A percentile compares a stretch with the other conserved stretches of the same genome.
These are phyloP conservation scores for Gouania willdenowi DNA, from an alignment of 2,797 vertebrate genomes.

Conservation along the genomic window DNA sequence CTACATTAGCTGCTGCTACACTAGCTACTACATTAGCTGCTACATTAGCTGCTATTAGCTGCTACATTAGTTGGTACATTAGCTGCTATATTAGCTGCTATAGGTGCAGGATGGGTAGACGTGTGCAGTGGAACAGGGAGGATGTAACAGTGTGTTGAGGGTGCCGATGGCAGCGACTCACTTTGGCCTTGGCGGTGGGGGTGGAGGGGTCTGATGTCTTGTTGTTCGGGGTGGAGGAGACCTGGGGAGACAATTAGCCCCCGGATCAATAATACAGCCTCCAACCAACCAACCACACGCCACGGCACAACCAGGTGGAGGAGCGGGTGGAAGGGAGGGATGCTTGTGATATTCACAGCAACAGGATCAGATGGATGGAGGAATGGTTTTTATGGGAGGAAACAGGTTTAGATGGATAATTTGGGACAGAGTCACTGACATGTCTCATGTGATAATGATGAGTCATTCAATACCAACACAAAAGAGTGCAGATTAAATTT, in stretches of 20 bases:
- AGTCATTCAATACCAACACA: slow-evolving; percentile 1
- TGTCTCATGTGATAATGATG: neutral
- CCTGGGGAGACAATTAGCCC: slow-evolving; percentile 73
- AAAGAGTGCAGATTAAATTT: neutral
- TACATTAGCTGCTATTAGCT: too few species aligned
- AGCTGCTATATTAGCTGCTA: too few species aligned
- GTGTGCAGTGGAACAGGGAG: slow-evolving; percentile 9
- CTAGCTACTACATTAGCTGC: too few species aligned
- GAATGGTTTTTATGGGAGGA: neutral
- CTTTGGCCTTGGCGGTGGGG: slow-evolving; percentile 73
- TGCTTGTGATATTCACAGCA: neutral
- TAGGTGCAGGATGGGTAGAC: slow-evolving; percentile 14
- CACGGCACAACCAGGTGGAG: slow-evolving; percentile 22
- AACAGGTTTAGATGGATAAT: slow-evolving; percentile 1
- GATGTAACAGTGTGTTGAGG: slow-evolving; percentile 22
- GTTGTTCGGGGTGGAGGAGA: slow-evolving; percentile 72
- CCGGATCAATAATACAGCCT: slow-evolving; percentile 64
- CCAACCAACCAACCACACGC: slow-evolving; percentile 37
- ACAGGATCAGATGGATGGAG: neutral
- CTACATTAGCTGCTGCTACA: too few species aligned
- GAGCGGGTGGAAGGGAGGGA: slow-evolving; percentile 3
- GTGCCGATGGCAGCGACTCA: slow-evolving; percentile 66
- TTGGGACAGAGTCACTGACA: neutral
- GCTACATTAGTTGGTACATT: too few species aligned
- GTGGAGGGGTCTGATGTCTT: slow-evolving; percentile 70